Evolutionary conservation across 2,797 vertebrate species (phyloP).

Genomic region (Oreonectes daqikongensis): DNA sequence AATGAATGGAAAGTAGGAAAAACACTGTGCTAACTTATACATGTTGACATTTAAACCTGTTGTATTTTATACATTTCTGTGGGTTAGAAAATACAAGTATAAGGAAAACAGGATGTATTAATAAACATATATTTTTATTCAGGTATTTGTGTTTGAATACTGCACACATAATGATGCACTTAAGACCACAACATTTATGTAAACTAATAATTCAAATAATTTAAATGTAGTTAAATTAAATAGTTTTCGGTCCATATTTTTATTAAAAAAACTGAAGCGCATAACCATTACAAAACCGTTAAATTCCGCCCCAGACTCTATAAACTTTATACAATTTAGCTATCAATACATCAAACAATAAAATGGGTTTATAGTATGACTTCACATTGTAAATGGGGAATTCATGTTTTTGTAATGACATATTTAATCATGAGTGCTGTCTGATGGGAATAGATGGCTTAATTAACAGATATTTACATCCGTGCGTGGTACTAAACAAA

Average conservation of each 20-base stretch:
- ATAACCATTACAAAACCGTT: slow-evolving; percentile 2
- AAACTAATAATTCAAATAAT: too few species aligned
- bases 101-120: slow-evolving; percentile 11
- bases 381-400: not conserved
- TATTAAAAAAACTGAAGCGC: not conserved
- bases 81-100: slow-evolving; percentile 12
- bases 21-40: slow-evolving; percentile 40
- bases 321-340: not conserved
- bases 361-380: not conserved
- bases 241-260: too few species aligned
- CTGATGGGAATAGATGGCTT: not conserved
- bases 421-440: slow-evolving; percentile 34
- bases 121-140: slow-evolving; percentile 15
- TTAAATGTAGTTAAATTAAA: too few species aligned
- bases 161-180: too few species aligned
- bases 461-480: slow-evolving; percentile 30
- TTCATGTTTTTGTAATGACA: not conserved
- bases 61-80: slow-evolving; percentile 33
- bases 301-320: not conserved
- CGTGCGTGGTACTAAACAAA: not conserved
- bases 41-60: slow-evolving; percentile 31
- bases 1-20: slow-evolving; percentile 28
- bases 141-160: not conserved
- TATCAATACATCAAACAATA: not conserved
- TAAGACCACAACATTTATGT: too few species aligned